These are phyloP conservation scores for Corbicula japonica DNA, from an alignment of 2,888 invertebrate genomes.

Conservation along the genomic window DNA sequence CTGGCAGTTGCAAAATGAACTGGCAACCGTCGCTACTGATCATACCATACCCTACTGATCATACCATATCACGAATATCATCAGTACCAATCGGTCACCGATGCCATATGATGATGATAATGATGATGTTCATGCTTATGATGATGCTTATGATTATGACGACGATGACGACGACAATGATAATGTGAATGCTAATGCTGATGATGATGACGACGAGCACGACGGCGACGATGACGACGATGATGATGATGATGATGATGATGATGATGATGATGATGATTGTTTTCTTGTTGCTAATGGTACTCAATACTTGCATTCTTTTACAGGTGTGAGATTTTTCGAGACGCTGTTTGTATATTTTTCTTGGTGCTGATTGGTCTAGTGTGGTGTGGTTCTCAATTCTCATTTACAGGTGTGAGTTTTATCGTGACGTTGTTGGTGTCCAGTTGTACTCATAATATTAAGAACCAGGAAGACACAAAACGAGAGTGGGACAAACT, in stretches of 20 bases:
- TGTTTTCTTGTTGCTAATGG: slow-evolving; percentile 17
- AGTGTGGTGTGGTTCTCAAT: too few relatives aligned
- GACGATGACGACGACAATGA: slow-evolving; percentile 12
- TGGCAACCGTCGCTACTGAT: too few relatives aligned
- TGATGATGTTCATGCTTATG: slow-evolving; percentile 11
- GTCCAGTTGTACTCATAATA: slow-evolving; percentile 74
- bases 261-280: slow-evolving; percentile 16
- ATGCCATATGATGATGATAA: slow-evolving; percentile 12
- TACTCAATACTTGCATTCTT: too few relatives aligned
- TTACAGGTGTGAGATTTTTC: too few relatives aligned
- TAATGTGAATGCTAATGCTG: slow-evolving; percentile 5
- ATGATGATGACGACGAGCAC: slow-evolving; percentile 3
- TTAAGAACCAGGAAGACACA: slow-evolving; percentile 60
- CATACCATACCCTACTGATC: too few relatives aligned
- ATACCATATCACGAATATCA: too few relatives aligned
- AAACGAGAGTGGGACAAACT: slow-evolving; percentile 76
- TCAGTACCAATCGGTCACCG: too few relatives aligned
- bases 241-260: slow-evolving; percentile 16
- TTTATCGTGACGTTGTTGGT: slow-evolving; percentile 77
- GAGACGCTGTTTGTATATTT: too few relatives aligned
- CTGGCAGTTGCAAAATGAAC: too few relatives aligned
- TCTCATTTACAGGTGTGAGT: slow-evolving; percentile 56
- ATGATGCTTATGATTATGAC: not conserved
- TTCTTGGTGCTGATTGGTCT: too few relatives aligned
- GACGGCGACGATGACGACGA: slow-evolving; percentile 23